These are phyloP conservation scores for Pluvianellus socialis DNA, from an alignment of 2,113 vertebrate genomes.

Conservation along the genomic window DNA sequence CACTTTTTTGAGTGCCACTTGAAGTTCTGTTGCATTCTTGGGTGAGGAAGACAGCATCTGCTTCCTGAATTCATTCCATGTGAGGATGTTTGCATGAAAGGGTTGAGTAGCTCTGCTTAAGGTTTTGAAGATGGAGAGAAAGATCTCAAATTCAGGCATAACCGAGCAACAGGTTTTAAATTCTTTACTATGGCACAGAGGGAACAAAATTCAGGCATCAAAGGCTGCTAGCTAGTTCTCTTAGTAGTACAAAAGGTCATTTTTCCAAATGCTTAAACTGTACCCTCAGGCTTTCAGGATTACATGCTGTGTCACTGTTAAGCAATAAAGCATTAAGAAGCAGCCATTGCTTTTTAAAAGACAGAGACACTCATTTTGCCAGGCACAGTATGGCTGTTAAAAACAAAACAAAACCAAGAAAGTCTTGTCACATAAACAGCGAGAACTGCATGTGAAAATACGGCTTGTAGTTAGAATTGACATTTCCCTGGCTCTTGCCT, in stretches of 20 bases:
- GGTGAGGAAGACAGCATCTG: neutral
- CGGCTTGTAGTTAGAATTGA: conserved; percentile 12
- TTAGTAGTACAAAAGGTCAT: neutral
- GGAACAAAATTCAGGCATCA: neutral
- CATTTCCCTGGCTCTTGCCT: neutral
- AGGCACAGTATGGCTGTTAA: neutral
- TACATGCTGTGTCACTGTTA: neutral
- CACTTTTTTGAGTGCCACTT: neutral
- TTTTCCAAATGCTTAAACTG: conserved; percentile 20
- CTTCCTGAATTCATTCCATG: neutral
- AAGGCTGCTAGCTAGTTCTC: neutral
- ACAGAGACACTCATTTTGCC: neutral
- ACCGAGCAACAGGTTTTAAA: neutral
- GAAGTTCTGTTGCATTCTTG: neutral
- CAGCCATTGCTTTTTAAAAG: neutral
- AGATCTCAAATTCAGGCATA: neutral
- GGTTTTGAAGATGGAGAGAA: neutral
- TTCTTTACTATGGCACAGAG: neutral
- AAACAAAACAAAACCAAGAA: neutral
- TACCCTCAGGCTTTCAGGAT: neutral
- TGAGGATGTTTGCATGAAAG: neutral
- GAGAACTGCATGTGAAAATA: neutral
- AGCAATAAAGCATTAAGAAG: neutral
- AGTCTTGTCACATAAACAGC: neutral
- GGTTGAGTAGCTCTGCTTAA: neutral